Base-by-base conservation (phyloP, 2,888 invertebrate genomes). In the Exephanes ischioxanthus region DNA sequence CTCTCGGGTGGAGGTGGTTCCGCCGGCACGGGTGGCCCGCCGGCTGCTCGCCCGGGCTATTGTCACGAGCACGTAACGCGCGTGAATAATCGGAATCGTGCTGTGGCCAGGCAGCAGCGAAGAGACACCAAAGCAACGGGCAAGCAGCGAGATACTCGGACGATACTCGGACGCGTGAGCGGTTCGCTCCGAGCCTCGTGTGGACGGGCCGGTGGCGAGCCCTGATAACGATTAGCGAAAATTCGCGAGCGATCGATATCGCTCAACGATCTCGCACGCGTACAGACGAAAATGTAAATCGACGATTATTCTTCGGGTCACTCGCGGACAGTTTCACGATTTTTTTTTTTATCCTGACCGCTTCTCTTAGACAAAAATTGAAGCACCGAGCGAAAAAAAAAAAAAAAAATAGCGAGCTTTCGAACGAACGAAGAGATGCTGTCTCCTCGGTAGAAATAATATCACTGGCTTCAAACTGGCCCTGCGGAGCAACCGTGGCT, bases 391-490 rank as follows among this genome's bases (percentile, higher is more conserved):
- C 37, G 45, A 33, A 72, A n/a, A 30, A 55, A 6, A 1, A 45
- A 33, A 41, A 19, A 53, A 26, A 30, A 63, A 33, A 33, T 30
- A 1, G 16, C 33, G n/a, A 30, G 1, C 4, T 33, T 16, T 33
- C 61, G 3, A n/a, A 26, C 6, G 16, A 84, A 75, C 87, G 88
- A 80, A 82, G 88, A 88, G 91, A 89, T 89, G 89, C 87, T 90
- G 89, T 87, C 92, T 87, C 89, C 66, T 86, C 88, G 88, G 85
- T 72, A 82, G 89, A 87, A 89, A 86, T 88, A 86, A 88, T 92
- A 91, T 92, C 90, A 92, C 92, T 92, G 92, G 86, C 88, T 90
- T 84, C 88, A 88, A 83, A 88, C 87, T 87, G 86, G 87, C 88
- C 82, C 82, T 72, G 81, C 81, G 70, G 55, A 68, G 80, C 68